phyloP scores from a whole-genome alignment of 2,113 vertebrate species.

The Galbula dea region DNA sequence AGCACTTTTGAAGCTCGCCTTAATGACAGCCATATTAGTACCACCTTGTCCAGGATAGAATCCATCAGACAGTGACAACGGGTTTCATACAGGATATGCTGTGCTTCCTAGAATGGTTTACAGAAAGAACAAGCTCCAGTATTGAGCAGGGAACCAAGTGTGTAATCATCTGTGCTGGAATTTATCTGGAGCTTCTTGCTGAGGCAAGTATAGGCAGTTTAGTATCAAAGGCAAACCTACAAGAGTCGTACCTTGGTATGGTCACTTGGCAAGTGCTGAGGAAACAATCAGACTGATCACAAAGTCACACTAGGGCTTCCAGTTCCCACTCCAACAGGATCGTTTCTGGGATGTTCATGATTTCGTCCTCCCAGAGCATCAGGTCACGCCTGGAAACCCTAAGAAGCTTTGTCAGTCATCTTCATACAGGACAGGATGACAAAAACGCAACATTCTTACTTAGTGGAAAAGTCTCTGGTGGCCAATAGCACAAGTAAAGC shows the following conservation, averaged over 20 bases:
- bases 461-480: neutral
- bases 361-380: neutral
- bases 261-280: neutral
- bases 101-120: neutral
- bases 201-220: neutral
- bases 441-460: neutral
- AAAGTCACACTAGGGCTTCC: neutral
- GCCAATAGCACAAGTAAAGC: neutral
- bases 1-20: neutral
- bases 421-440: neutral
- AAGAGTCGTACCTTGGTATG: neutral
- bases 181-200: neutral
- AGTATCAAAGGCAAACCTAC: neutral
- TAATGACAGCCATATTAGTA: neutral
- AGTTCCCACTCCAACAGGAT: neutral
- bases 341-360: neutral
- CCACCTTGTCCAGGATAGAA: neutral
- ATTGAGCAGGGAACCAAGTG: neutral
- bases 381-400: neutral
- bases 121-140: neutral
- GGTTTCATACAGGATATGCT: neutral
- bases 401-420: neutral
- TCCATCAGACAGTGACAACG: neutral
- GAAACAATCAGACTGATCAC: neutral
- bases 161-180: neutral